A percentile compares a stretch with the other conserved stretches of the same genome.
Conservation (phyloP, 2,113 vertebrate species). For the Electrona antarctica region DNA sequence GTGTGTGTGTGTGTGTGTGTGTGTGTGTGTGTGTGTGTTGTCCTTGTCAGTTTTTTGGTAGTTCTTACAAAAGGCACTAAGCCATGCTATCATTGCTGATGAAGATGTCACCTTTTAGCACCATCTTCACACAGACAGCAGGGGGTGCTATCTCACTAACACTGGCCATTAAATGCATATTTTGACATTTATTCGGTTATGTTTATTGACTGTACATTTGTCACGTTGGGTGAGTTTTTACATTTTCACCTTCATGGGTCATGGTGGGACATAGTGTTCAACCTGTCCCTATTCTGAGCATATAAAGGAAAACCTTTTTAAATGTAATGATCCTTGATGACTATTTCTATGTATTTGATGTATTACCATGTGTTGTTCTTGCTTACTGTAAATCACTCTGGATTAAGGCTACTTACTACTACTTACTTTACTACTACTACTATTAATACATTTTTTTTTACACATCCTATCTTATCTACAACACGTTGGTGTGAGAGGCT, state of each 20-base stretch:
- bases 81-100: background rate
- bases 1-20: background rate
- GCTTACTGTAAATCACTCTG: no score
- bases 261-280: no score
- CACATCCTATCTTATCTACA: background rate
- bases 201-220: background rate
- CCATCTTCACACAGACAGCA: constrained; percentile 29
- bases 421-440: no score
- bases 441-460: background rate
- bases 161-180: background rate
- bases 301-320: no score
- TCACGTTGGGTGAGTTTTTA: background rate
- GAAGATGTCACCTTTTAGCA: background rate
- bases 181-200: background rate
- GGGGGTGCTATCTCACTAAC: constrained; percentile 46
- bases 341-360: background rate
- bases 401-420: no score
- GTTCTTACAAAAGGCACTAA: constrained; percentile 12
- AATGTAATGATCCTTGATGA: no score
- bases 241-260: background rate
- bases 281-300: no score
- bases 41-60: background rate
- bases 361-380: no score
- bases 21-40: background rate
- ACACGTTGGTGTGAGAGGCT: no score